These are phyloP conservation scores for Apamea epomidion DNA, from an alignment of 2,888 invertebrate species.

Conservation along the genomic window DNA sequence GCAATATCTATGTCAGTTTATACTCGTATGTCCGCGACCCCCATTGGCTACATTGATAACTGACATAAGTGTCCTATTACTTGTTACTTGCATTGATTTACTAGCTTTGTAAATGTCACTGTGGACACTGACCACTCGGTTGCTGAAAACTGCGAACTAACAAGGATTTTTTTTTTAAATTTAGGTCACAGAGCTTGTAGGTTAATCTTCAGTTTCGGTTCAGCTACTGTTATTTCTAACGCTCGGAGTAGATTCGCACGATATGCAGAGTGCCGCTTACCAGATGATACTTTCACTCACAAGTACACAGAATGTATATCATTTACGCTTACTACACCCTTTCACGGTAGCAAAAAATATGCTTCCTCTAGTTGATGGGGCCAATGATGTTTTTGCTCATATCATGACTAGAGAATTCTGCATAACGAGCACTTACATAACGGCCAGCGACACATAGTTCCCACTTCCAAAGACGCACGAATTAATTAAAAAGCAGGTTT, in stretches of 20 bases:
- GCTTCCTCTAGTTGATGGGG: constrained; percentile 37
- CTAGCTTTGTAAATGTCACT: constrained; percentile 16
- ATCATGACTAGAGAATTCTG: constrained; percentile 41
- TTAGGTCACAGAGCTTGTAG: constrained; percentile 48
- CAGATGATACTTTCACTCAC: constrained; percentile 32
- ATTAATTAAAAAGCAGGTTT: constrained; percentile 64
- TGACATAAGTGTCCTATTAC: constrained; percentile 31
- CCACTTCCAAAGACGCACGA: constrained; percentile 36
- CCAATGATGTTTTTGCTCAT: constrained; percentile 48
- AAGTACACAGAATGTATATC: constrained; percentile 37
- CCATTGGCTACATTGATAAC: constrained; percentile 40
- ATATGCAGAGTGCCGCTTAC: constrained; percentile 17
- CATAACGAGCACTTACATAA: constrained; percentile 31
- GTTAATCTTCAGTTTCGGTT: constrained; percentile 45
- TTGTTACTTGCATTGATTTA: constrained; percentile 34
- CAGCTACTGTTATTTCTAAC: constrained; percentile 26
- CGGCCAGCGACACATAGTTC: constrained; percentile 21
- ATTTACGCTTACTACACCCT: constrained; percentile 49
- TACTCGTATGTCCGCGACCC: constrained; percentile 12
- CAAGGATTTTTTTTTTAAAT: constrained; percentile 42
- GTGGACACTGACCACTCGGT: constrained; percentile 19
- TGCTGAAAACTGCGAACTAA: constrained; percentile 23
- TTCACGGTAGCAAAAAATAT: constrained; percentile 43
- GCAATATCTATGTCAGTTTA: constrained; percentile 40
- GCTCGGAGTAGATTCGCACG: background rate